phyloP scores from a whole-genome alignment of 2,113 vertebrate species.

The Ranitomeya imitator region DNA sequence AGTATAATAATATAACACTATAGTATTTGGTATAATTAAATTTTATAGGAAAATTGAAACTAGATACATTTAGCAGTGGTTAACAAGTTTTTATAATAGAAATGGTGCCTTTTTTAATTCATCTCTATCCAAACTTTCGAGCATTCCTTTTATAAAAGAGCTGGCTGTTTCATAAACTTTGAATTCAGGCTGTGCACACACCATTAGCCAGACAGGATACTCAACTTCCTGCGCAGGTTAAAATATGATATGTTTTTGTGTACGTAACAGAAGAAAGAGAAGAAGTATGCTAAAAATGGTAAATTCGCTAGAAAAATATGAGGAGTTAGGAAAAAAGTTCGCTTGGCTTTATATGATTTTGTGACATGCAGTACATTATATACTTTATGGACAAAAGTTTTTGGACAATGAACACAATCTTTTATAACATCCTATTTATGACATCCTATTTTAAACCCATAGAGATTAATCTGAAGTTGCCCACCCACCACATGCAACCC shows the following conservation, averaged over 20 bases:
- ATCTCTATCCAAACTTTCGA: conserved; percentile 58
- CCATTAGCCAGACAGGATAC: conserved; percentile 79
- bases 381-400: no score
- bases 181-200: conserved; percentile 70
- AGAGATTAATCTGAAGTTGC: no score
- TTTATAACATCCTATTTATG: no score
- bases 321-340: not conserved
- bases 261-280: not conserved
- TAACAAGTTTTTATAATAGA: conserved; percentile 57
- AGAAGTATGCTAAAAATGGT: not conserved
- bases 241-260: conserved; percentile 30
- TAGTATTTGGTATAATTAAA: not conserved
- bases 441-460: no score
- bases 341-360: no score
- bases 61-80: conserved; percentile 42
- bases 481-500: no score
- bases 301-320: not conserved
- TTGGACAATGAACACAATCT: no score
- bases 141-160: conserved; percentile 67
- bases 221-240: conserved; percentile 80
- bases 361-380: no score
- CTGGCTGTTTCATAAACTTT: conserved; percentile 69
- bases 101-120: conserved; percentile 62
- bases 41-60: not conserved
- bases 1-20: not conserved